Evolutionary conservation across 2,888 invertebrate genomes (phyloP), one percentile per base, ranked within the genome.

Genomic region (Hedya salicella): DNA sequence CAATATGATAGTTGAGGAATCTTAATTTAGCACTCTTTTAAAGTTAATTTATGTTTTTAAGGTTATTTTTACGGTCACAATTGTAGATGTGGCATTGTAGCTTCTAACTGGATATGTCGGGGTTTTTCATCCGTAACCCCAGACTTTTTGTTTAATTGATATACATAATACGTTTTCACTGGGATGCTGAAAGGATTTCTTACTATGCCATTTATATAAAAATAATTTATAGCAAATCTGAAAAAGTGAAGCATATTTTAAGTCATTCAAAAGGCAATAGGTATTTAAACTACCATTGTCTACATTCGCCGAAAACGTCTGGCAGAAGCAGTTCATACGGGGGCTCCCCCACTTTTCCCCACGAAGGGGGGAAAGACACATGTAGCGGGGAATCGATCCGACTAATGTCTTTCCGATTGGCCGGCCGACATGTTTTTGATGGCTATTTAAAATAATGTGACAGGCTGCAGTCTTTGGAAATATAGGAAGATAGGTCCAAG

Each of bases 331-430:
- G 61, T 61, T 30, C 61, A 49, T 68, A 69, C 71, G 69, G 62
- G 62, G 65, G 56, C 62, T 42, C 59, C 60, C 56, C 59, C 30
- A 60, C 39, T 59, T 61, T 59, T 68, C 69, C 70, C 9, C 54
- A n/a, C n/a, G 69, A 68, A 69, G 62, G 70, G 68, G 68, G 54
- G 71, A 71, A 73, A 81, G 83, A 85, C 85, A 86, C 84, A 83
- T 86, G 86, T 87, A 85, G 84, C 77, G 81, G 82, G 71, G 74
- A 79, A 87, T 87, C 88, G 85, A 88, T 88, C 71, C 70, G 75
- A 75, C 78, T 88, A 88, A 88, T 87, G 87, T 80, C 81, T 83
- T 83, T 85, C 77, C 77, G 80, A 88, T 88, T 79, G 85, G 84
- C 82, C 83, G 69, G 71, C 69, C 71, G 56, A 57, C 60, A 30